Base-by-base conservation (phyloP, 2,888 invertebrate genomes). In the Camptogramma bilineatum region DNA sequence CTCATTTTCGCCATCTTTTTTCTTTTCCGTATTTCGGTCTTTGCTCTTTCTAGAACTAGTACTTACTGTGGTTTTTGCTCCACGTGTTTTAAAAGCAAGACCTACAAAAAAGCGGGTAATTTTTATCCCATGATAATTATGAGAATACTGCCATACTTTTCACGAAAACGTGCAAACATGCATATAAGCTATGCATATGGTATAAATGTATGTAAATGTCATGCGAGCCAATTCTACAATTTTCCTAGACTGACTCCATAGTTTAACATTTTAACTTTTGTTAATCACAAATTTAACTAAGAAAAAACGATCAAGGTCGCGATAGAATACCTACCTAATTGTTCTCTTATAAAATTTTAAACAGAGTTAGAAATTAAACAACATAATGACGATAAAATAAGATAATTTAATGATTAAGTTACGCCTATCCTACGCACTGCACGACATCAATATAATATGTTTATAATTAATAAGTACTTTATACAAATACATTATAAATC, bases 41-140 rank as follows among this genome's bases (percentile, higher is more conserved):
- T 31, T 57, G 94, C 0, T 53, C 24, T 28, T 52, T 52, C 24
- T 61, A 46, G 58, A 58, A 51, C 17, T 58, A 42, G 51, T 66
- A 62, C 66, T 66, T 66, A 66, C 66, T 54, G 62, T 59, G 46
- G 19, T 9, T 58, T 62, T 62, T 51, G 18, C 21, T 66, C 52
- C 58, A 58, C 54, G 57, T 39, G 24, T 58, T 58, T 58, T 58
- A 48, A 51, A 54, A 24, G 61, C 65, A 46, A 66, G 66, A 66
- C 66, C 66, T 66, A 66, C 62, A 62, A 66, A 62, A 18, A 66
- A 62, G 62, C 52, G 61, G 13, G 53, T 47, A 47, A 53, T 60
- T 59, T 64, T 47, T 47, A 56, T 47, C 34, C 52, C 13, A 31
- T 46, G 55, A 17, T 48, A 44, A 44, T 17, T 34, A 4, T 16